Conservation (phyloP, 2,797 vertebrate species). For the Pitangus sulphuratus region DNA sequence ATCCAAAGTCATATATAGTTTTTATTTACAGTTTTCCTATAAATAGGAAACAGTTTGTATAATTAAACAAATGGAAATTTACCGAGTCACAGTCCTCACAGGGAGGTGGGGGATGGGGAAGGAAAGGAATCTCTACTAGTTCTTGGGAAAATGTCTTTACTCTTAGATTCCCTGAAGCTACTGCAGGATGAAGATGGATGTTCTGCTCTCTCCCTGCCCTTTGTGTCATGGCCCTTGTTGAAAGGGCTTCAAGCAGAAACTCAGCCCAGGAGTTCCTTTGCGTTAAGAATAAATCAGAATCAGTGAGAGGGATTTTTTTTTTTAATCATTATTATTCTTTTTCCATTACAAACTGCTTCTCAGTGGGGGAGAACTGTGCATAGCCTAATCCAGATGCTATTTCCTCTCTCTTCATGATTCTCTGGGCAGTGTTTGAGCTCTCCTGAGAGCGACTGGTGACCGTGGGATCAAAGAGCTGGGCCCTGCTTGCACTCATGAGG, state of each 20-base stretch:
- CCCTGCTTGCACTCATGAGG: rapidly evolving
- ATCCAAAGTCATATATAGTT: neutral
- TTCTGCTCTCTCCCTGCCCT: neutral
- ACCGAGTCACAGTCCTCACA: neutral
- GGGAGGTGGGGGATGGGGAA: neutral
- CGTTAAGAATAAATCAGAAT: neutral
- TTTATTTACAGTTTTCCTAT: neutral
- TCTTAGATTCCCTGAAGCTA: neutral
- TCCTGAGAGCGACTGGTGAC: neutral
- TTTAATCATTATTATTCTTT: neutral
- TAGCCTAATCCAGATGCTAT: neutral
- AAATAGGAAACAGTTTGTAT: neutral
- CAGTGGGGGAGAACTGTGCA: neutral
- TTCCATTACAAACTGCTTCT: neutral
- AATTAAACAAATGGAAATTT: neutral
- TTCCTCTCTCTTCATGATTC: neutral
- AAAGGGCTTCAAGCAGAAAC: neutral
- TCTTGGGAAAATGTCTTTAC: neutral
- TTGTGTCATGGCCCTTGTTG: neutral
- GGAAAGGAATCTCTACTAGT: neutral
- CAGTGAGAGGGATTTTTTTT: neutral
- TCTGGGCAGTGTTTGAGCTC: neutral
- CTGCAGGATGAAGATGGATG: neutral
- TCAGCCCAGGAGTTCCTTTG: neutral
- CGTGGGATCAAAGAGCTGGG: neutral